Base-by-base conservation (phyloP, 30 jellyfish, hydroid and myxozoan species). In the Morbakka virulenta region DNA sequence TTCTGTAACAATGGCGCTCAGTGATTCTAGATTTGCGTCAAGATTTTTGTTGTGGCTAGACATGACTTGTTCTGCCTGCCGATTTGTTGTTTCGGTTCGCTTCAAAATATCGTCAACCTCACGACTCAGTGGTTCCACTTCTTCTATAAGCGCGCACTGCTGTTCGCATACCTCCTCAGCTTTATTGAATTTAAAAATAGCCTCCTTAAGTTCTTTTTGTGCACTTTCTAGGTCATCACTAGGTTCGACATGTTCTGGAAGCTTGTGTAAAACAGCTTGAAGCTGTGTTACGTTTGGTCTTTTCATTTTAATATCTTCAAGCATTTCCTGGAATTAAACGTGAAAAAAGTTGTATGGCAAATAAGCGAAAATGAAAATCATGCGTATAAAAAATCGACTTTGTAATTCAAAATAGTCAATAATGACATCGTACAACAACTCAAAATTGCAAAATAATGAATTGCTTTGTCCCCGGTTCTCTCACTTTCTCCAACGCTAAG, bases 71-170 rank as follows among this genome's bases (percentile, higher is more conserved):
- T 77, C 98, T 22, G 72, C 86, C 31, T 72, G 88, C 23, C 35
- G 62, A 32, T 76, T 83, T 62, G 72, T 47, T 6, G 50, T 66
- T 35, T 34, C 79, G 29, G 80, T 87, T n/a, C 89, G 94, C 14
- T 50, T 34, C 25, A 74, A 25, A 0, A 32, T 14, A 11, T 80
- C 91, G 22, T 73, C 72, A 33, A 74, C 87, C 24, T 72, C 91
- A 35, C 74, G 53, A 6, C 87, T 85, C 25, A 84, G 33, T 0
- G 98, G 98, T 66, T 78, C 94, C 26, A 90, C 28, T 4, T 78
- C 93, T 20, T 80, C 74, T 3, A 90, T 84, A 31, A 57, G 66
- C 31, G 50, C 73, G n/a, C 32, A 66, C 9, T 96, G 62, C 4
- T 83, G 81, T 26, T 71, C 84, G 1, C 96, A 72, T 62, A 77